Conservation (phyloP, 2,113 vertebrate species). For the Ptyas mucosa region DNA sequence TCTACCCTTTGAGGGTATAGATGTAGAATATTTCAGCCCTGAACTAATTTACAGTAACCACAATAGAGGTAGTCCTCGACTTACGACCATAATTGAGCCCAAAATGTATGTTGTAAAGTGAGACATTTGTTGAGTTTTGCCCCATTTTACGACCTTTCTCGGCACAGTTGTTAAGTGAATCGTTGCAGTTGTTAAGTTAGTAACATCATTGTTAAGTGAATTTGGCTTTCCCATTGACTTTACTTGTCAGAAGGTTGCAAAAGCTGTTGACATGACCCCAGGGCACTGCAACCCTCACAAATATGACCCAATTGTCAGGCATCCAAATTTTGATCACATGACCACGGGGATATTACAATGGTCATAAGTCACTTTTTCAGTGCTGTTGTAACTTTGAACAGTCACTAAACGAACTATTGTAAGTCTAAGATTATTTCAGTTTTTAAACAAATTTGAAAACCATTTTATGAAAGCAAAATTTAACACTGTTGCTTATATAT, state of each 20-base stretch:
- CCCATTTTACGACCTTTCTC: background rate
- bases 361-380: background rate
- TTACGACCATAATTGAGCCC: background rate
- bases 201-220: background rate
- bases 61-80: background rate
- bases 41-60: background rate
- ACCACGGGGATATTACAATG: background rate
- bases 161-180: background rate
- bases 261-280: background rate
- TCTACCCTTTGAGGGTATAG: background rate
- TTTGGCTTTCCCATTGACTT: background rate
- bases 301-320: background rate
- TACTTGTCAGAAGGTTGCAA: background rate
- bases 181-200: background rate
- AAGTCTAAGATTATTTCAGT: background rate
- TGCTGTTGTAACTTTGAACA: background rate
- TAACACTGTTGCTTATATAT: background rate
- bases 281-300: background rate
- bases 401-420: background rate
- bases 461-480: background rate
- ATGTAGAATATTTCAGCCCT: background rate
- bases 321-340: background rate
- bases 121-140: background rate
- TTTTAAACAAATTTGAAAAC: background rate
- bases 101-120: background rate